Evolutionary conservation across 2,113 vertebrate species (phyloP).

Genomic region (Cyanistes caeruleus): DNA sequence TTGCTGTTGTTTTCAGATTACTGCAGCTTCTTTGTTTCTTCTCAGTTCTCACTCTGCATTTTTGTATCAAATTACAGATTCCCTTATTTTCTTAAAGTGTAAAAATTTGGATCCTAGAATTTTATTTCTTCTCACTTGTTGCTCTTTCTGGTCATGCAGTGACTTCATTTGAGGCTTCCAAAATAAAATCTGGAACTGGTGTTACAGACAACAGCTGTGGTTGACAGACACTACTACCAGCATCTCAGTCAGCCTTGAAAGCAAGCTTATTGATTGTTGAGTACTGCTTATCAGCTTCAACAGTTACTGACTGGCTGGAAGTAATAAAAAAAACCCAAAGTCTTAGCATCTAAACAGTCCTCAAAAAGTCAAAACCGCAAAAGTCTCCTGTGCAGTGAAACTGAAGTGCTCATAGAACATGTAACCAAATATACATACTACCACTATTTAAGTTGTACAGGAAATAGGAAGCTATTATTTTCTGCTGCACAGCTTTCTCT

Average conservation of each 20-base stretch:
- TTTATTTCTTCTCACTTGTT: not conserved
- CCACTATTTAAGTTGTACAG: not conserved
- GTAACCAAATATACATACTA: not conserved
- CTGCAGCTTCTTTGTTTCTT: not conserved
- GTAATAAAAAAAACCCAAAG: not conserved
- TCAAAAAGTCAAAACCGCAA: no score
- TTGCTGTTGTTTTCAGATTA: not conserved
- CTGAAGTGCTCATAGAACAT: not conserved
- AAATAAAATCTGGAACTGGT: not conserved
- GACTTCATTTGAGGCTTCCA: not conserved
- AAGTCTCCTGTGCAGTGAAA: not conserved
- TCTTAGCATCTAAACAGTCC: not conserved
- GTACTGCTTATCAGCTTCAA: not conserved
- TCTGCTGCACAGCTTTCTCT: not conserved
- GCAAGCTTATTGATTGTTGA: not conserved
- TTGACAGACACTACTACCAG: not conserved
- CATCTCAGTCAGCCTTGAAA: not conserved
- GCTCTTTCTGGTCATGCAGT: not conserved
- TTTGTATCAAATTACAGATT: not conserved
- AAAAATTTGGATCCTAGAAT: not conserved
- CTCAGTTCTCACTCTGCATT: not conserved
- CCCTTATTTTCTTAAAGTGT: not conserved
- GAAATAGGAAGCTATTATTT: constrained; percentile 1
- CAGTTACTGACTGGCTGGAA: not conserved
- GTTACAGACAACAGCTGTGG: not conserved